Percentiles rank a stretch among this genome's conserved stretches.
Conservation (phyloP, 53 echinoderm and acorn worm species). For the Actinopyga echinites region DNA sequence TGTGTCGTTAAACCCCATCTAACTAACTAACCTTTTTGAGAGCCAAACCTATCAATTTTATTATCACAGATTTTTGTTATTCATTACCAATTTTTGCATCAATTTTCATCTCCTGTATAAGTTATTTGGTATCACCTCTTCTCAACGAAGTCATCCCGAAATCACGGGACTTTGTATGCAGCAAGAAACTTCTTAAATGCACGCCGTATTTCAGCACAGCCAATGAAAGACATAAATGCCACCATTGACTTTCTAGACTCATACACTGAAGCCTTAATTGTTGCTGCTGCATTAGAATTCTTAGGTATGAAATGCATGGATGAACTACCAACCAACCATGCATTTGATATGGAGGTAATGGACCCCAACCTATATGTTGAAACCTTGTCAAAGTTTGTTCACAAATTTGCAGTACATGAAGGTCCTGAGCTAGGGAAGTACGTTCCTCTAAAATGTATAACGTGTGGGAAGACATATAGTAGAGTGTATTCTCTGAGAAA, state of each 20-base stretch:
- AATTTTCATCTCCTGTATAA: no score
- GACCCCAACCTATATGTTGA: neutral
- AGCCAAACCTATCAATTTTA: no score
- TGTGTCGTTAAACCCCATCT: no score
- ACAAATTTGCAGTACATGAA: neutral
- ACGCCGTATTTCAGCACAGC: slow-evolving; percentile 18
- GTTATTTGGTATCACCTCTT: slow-evolving; percentile 18
- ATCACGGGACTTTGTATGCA: slow-evolving; percentile 51
- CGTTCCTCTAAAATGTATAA: neutral
- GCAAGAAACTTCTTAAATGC: slow-evolving; percentile 52
- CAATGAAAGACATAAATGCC: slow-evolving; percentile 55
- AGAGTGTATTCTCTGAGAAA: neutral
- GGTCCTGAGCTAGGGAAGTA: neutral
- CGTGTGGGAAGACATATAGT: neutral
- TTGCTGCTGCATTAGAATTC: slow-evolving; percentile 34
- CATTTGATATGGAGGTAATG: neutral
- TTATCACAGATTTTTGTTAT: no score
- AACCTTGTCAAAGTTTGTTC: neutral
- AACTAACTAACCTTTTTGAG: no score
- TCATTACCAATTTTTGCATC: no score
- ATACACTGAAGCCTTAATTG: slow-evolving; percentile 50
- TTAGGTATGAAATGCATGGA: neutral
- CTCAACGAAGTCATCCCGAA: slow-evolving; percentile 23
- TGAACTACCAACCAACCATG: neutral
- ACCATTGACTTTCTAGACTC: slow-evolving; percentile 39